These are phyloP conservation scores for Celastrina argiolus DNA, from an alignment of 2,888 invertebrate species.

Conservation along the genomic window DNA sequence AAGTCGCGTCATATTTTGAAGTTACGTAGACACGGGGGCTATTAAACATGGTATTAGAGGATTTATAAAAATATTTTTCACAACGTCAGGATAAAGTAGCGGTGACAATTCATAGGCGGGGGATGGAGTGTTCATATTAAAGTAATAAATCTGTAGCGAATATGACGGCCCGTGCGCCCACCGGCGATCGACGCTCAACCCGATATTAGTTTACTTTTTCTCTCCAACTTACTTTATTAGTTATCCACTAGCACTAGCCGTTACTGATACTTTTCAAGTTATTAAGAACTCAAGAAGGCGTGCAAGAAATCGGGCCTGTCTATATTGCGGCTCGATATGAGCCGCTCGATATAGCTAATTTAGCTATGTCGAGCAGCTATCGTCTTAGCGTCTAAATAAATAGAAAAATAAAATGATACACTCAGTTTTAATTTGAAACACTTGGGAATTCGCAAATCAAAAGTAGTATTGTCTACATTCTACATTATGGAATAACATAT, in stretches of 20 bases:
- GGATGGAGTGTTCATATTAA: slow-evolving; percentile 59
- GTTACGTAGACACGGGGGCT: background rate
- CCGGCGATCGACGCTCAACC: slow-evolving; percentile 54
- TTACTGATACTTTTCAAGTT: slow-evolving; percentile 68
- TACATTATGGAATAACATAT: too few species aligned
- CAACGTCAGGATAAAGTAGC: slow-evolving; percentile 43
- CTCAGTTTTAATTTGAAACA: too few species aligned
- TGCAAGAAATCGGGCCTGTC: slow-evolving; percentile 37
- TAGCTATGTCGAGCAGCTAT: too few species aligned
- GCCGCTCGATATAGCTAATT: too few species aligned
- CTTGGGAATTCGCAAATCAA: too few species aligned
- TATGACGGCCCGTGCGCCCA: slow-evolving; percentile 41
- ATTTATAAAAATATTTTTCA: slow-evolving; percentile 34
- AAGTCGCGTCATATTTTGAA: background rate
- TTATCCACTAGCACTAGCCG: slow-evolving; percentile 64
- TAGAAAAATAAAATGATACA: too few species aligned
- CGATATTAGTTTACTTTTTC: slow-evolving; percentile 79
- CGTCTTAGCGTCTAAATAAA: too few species aligned
- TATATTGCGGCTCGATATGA: slow-evolving; percentile 30
- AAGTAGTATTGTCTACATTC: too few species aligned
- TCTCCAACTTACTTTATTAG: slow-evolving; percentile 76
- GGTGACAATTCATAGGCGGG: slow-evolving; percentile 49
- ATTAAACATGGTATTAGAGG: slow-evolving; percentile 15
- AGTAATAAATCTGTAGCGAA: slow-evolving; percentile 69
- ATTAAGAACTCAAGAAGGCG: slow-evolving; percentile 61